Conservation (phyloP, 2,797 vertebrate species). For the Telmatherina bonti region DNA sequence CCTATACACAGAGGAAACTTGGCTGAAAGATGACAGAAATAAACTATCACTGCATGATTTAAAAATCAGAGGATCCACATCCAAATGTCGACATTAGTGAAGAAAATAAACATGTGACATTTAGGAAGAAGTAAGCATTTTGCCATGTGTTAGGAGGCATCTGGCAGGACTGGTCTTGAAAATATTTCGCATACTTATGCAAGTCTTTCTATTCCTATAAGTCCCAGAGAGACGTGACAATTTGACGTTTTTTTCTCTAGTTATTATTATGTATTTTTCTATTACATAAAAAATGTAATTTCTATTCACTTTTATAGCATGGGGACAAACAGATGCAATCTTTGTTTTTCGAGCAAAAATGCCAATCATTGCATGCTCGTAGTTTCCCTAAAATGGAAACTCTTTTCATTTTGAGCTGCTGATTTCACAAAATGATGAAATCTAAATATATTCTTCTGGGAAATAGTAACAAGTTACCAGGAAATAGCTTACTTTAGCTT, state of each 20-base stretch:
- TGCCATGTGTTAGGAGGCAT: constrained; percentile 33
- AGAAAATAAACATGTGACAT: constrained; percentile 43
- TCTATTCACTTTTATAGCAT: neutral
- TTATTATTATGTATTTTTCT: neutral
- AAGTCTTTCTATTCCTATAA: neutral
- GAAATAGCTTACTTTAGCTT: constrained; percentile 1
- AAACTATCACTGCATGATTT: constrained; percentile 48
- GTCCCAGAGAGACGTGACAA: neutral
- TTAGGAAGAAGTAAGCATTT: constrained; percentile 22
- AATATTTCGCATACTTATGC: constrained; percentile 8
- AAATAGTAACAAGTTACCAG: no score
- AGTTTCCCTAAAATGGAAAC: neutral
- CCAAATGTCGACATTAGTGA: constrained; percentile 20
- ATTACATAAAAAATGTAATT: neutral
- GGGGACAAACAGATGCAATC: neutral
- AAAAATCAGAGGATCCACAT: constrained; percentile 50
- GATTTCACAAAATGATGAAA: no score
- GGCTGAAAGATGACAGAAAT: constrained; percentile 61
- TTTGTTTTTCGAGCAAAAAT: neutral
- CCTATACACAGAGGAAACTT: constrained; percentile 53
- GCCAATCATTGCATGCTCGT: neutral
- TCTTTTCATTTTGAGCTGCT: neutral
- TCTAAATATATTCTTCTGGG: no score
- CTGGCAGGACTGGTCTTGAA: constrained; percentile 3
- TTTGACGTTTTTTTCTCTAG: neutral